Base-by-base conservation (phyloP, 2,888 invertebrate genomes). In the Sceliomorpha sp. region DNA sequence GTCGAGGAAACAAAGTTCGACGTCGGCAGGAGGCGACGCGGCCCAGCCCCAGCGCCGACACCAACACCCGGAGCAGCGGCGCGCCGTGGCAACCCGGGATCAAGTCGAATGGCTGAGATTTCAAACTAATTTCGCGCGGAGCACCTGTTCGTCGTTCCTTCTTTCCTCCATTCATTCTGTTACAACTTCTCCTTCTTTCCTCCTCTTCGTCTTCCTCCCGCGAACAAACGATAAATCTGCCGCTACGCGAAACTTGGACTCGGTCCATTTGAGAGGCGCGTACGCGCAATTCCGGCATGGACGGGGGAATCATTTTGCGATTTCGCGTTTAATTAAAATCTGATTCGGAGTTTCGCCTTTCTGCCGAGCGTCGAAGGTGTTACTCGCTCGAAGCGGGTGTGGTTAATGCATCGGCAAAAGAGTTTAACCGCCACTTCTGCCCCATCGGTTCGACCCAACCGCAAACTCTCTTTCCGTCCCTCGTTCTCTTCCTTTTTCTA, bases 241-340 rank as follows among this genome's bases (percentile, higher is more conserved):
- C 59, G 62, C 69, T 48, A 64, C 67, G 73, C 72, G 70, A 73
- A 75, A 74, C 70, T 70, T 74, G 63, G 67, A 59, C 47, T 36
- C 50, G 71, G 70, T 73, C 74, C 73, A 67, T 72, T 70, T 48
- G 50, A 9, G 36, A 47, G 56, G 59, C 50, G 63, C 53, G 56
- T 60, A 51, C 63, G 60, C 51, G 68, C 62, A 70, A 71, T 75
- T 56, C 60, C 66, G 73, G 68, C 75, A 76, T 74, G 74, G 74
- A n/a, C 62, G 77, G 76, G 80, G 81, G 81, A 80, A 87, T 87
- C 85, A 83, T 87, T 85, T 80, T 76, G 80, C 81, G 79, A 81
- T 87, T 83, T 81, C 72, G 64, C 81, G 81, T 87, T 88, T 87
- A 88, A 88, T 88, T 88, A 88, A 88, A 87, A 85, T 86, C 82